Percentiles rank a stretch among this genome's conserved stretches.
phyloP scores from a whole-genome alignment of 2,797 vertebrate species.

The Oreochromis mossambicus region DNA sequence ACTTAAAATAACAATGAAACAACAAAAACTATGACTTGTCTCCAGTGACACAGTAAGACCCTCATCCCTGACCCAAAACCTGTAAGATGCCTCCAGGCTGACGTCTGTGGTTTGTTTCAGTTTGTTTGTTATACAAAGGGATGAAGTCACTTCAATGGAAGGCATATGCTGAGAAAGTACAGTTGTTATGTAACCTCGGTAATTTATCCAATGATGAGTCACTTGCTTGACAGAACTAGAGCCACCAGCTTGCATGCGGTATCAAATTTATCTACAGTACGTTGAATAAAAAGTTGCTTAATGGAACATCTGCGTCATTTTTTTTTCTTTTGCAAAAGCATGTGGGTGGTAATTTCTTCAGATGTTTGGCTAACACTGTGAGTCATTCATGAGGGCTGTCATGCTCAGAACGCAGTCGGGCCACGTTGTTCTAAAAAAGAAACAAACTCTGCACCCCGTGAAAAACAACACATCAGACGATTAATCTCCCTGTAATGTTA shows the following conservation, averaged over 20 bases:
- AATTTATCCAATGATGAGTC: slow-evolving; percentile 52
- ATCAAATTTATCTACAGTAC: not conserved
- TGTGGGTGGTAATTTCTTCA: slow-evolving; percentile 47
- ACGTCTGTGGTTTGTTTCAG: not conserved
- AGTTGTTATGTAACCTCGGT: slow-evolving; percentile 49
- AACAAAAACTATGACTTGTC: not conserved
- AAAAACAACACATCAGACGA: not conserved
- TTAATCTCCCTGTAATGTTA: not conserved
- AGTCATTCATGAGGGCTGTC: slow-evolving; percentile 26
- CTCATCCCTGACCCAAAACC: not conserved
- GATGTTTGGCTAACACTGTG: slow-evolving; percentile 19
- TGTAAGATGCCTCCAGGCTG: not conserved
- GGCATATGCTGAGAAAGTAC: slow-evolving; percentile 4
- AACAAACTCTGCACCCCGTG: not conserved
- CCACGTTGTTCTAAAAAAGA: not conserved
- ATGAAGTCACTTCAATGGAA: slow-evolving; percentile 4
- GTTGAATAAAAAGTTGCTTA: slow-evolving; percentile 20
- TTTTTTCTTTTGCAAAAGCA: not conserved
- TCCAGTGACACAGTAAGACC: not conserved
- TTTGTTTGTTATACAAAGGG: not conserved
- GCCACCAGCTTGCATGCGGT: not conserved
- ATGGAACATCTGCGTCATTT: slow-evolving; percentile 35
- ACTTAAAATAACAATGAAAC: not conserved
- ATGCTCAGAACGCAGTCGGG: not conserved
- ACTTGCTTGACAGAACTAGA: slow-evolving; percentile 20